Base-by-base conservation (phyloP, 1,140 invertebrate genomes). In the Aricia agestis region DNA sequence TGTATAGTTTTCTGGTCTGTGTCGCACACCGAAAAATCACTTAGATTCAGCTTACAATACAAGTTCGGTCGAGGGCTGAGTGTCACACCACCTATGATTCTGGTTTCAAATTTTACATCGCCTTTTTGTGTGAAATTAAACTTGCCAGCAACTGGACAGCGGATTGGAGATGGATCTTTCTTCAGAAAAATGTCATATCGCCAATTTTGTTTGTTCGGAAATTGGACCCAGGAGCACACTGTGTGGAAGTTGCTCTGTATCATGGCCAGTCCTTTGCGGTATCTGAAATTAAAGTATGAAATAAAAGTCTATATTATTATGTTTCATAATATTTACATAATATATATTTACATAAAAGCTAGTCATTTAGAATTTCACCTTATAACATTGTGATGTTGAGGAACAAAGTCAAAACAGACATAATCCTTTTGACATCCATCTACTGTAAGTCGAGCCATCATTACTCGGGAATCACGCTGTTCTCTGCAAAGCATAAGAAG, bases 341-440 rank as follows among this genome's bases (percentile, higher is more conserved):
- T 25, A 25, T 25, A 25, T 32, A 32, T 32, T 32, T 3, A 32
- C 2, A 36, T 36, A 36, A 7, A 36, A 36, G 6, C 42, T 52
- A 52, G 13, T 1, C 25, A 25, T 25, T 25, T 25, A 25, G 25
- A 25, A 25, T 52, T 59, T 76, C 79, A 92, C 92, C 94, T 91
- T 76, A 99, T 99, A 75, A 99, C 94, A 86, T 99, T 99, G 80
- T 99, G 98, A 93, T 99, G 98, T 73, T 97, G 94, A 0, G 97
- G 97, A 11, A 99, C 95, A 87, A 99, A 98, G 85, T 99, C 98
- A 82, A 98, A 99, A 82, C 98, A 99, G 9, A 99, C 95, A 82
- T 97, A 99, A 94, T 99, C 98, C 82, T 98, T 98, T 92, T 99
- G 98, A 92, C 98, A 99, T 92, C 98, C 98, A 92, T 99, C 98